Evolutionary conservation across 1,140 invertebrate species (phyloP).

Genomic region (Colletes latitarsis): DNA sequence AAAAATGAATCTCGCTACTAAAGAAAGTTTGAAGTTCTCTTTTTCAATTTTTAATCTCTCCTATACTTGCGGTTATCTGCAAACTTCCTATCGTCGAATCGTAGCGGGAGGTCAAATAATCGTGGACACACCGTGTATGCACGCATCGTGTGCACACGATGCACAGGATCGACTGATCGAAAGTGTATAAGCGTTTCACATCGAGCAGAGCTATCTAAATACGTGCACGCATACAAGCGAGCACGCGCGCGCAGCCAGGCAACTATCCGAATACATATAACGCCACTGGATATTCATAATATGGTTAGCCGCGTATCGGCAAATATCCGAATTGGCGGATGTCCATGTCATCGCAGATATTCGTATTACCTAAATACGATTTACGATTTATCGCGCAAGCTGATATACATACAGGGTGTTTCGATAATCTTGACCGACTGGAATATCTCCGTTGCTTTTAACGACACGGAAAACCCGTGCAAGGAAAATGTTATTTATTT

Average conservation of each 20-base stretch:
- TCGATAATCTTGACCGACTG: too few relatives aligned
- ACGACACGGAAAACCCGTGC: too few relatives aligned
- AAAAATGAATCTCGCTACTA: background rate
- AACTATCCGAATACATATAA: conserved; percentile 44
- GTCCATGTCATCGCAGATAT: conserved; percentile 50
- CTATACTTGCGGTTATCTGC: background rate
- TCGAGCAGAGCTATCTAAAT: conserved; percentile 21
- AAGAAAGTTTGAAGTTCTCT: background rate
- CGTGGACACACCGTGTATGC: background rate
- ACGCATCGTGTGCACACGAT: too few relatives aligned
- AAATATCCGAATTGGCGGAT: conserved; percentile 54
- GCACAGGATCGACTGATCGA: background rate
- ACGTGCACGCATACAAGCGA: background rate
- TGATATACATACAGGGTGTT: background rate
- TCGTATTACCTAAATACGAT: conserved; percentile 48
- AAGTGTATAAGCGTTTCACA: conserved; percentile 10
- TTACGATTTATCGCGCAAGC: conserved; percentile 38
- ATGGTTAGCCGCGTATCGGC: conserved; percentile 51
- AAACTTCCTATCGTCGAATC: background rate
- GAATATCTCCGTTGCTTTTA: too few relatives aligned
- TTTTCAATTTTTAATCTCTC: background rate
- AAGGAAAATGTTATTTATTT: too few relatives aligned
- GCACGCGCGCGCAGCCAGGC: background rate
- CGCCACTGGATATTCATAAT: conserved; percentile 49
- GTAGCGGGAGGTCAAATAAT: background rate